Conservation (phyloP, 2,113 vertebrate species). For the Sisor rabdophorus region DNA sequence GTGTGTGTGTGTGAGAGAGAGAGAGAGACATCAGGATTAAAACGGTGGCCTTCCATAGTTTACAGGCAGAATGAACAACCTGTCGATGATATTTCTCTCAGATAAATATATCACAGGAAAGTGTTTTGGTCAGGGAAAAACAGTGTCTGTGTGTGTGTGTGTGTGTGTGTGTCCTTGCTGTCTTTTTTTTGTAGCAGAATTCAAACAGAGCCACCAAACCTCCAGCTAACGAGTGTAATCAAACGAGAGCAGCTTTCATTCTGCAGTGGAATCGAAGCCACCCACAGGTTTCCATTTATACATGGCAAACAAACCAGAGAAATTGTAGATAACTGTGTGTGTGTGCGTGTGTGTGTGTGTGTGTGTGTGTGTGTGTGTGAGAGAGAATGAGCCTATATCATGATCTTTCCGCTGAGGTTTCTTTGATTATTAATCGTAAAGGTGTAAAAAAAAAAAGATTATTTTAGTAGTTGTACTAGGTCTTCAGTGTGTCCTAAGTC, state of each 20-base stretch:
- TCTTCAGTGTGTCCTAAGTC: no score
- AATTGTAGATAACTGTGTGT: background rate
- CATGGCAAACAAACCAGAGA: constrained; percentile 12
- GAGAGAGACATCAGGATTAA: background rate
- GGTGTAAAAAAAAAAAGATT: background rate
- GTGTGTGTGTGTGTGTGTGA: background rate
- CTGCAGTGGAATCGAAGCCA: constrained; percentile 5
- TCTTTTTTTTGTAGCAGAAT: background rate
- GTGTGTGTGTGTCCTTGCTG: background rate
- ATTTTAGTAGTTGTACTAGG: background rate
- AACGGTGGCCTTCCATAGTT: background rate
- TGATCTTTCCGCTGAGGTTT: constrained; percentile 7
- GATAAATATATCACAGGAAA: background rate
- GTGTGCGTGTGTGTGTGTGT: background rate
- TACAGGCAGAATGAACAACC: background rate
- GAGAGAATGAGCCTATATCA: background rate
- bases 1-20: background rate
- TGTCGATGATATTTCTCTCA: no score
- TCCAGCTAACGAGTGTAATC: constrained; percentile 26
- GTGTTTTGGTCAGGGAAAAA: background rate
- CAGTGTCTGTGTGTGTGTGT: background rate
- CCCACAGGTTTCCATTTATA: constrained; percentile 48
- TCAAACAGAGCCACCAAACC: constrained; percentile 3
- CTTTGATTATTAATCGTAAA: background rate
- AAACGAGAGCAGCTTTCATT: constrained; percentile 29